These are phyloP conservation scores for Xanthia icteritia DNA, from an alignment of 2,888 invertebrate genomes.

Conservation along the genomic window DNA sequence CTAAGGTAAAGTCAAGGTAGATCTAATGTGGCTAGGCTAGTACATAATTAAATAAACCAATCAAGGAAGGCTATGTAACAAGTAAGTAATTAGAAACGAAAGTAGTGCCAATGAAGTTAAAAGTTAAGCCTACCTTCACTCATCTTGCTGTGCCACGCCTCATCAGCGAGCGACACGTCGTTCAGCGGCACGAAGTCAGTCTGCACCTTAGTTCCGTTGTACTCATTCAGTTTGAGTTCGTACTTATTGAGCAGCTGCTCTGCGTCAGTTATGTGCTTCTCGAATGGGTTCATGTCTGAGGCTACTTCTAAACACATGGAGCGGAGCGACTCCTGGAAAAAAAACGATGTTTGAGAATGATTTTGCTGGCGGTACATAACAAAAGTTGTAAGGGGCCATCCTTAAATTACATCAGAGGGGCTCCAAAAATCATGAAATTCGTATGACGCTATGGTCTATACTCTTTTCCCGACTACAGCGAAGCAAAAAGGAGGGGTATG, in stretches of 20 bases:
- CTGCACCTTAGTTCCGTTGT: conserved; percentile 80
- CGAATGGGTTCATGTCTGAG: conserved; percentile 80
- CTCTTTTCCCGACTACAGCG: too few relatives aligned
- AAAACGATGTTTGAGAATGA: background rate
- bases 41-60: background rate
- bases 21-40: too few relatives aligned
- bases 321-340: conserved; percentile 80
- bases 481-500: too few relatives aligned
- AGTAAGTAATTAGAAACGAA: background rate
- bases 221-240: conserved; percentile 90
- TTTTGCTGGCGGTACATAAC: background rate
- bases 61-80: conserved; percentile 4
- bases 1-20: background rate
- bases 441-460: too few relatives aligned
- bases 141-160: conserved; percentile 89
- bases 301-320: conserved; percentile 80
- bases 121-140: conserved; percentile 77
- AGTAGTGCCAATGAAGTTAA: background rate
- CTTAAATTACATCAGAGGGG: too few relatives aligned
- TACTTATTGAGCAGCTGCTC: conserved; percentile 90
- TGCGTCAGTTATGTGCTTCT: conserved; percentile 85
- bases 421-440: too few relatives aligned
- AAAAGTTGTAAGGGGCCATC: too few relatives aligned
- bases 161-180: conserved; percentile 86
- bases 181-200: conserved; percentile 84